Evolutionary conservation across 2,888 invertebrate species (phyloP), one percentile per base, ranked within the genome.

Genomic region (Maniola hyperantus): DNA sequence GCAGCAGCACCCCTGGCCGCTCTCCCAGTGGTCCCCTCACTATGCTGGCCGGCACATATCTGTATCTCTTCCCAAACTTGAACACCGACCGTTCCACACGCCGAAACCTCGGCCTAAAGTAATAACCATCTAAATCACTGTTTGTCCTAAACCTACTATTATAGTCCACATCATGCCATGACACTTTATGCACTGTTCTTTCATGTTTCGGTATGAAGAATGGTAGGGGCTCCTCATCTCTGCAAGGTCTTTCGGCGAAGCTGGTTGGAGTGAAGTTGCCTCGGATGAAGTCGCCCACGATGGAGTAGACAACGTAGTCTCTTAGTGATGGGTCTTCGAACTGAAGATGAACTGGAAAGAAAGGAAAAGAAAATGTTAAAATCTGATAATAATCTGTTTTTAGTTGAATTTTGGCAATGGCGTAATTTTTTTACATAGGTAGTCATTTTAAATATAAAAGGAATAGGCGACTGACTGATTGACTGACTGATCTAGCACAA

Each of bases 201-300:
- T 79, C 72, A 69, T 82, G 84, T 48, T 88, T 87, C 0, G 87
- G 89, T 6, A 89, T 74, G 82, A 91, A 91, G 79, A 87, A 87
- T 0, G 90, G 90, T 5, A 80, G 69, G 1, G 82, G 74, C 26
- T 84, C 81, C 58, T 86, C 84, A 68, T 84, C 85, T 34, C 79
- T 73, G 77, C 91, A 92, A 1, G 91, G 82, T 20, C 82, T 79
- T 64, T 92, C 91, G 0, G 81, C 71, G 72, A 77, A 78, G 59
- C 82, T 79, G 54, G 88, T 90, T 0, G 91, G 91, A 0, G 92
- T 91, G 79, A 92, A 91, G 83, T 91, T 91, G 20, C 92, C 91
- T 4, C 84, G 75, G 73, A 88, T 81, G 75, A 80, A 83, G 76
- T 80, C 83, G 65, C 85, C 87, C 36, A 91, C 84, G 46, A 87